A percentile compares a stretch with the other conserved stretches of the same genome.
Conservation (phyloP, 1,140 invertebrate genomes). For the Heliconius congener region DNA sequence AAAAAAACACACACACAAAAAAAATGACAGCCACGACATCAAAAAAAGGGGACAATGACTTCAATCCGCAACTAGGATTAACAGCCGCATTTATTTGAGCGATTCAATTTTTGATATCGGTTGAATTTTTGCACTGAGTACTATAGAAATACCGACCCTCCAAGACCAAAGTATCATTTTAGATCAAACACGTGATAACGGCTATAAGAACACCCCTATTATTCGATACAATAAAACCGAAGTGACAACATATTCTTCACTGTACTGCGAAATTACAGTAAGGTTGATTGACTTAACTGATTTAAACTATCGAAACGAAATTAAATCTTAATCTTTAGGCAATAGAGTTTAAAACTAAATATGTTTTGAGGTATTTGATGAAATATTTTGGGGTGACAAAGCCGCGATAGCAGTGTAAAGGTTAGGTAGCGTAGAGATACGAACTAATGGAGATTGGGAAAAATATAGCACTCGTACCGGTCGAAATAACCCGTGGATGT, state of each 20-base stretch:
- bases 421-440: slow-evolving; percentile 71
- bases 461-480: slow-evolving; percentile 70
- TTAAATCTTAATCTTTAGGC: slow-evolving; percentile 36
- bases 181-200: slow-evolving; percentile 81
- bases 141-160: slow-evolving; percentile 60
- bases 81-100: slow-evolving; percentile 51
- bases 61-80: slow-evolving; percentile 49
- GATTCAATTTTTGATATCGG: slow-evolving; percentile 58
- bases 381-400: slow-evolving; percentile 63
- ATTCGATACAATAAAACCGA: slow-evolving; percentile 81
- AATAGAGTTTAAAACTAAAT: slow-evolving; percentile 41
- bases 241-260: slow-evolving; percentile 80
- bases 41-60: slow-evolving; percentile 48
- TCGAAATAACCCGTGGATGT: slow-evolving; percentile 73
- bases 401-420: slow-evolving; percentile 63
- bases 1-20: background rate
- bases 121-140: slow-evolving; percentile 48
- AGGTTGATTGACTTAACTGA: slow-evolving; percentile 58
- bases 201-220: slow-evolving; percentile 80
- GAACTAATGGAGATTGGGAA: slow-evolving; percentile 80
- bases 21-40: slow-evolving; percentile 34
- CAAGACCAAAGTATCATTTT: slow-evolving; percentile 75
- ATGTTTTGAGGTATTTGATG: slow-evolving; percentile 44
- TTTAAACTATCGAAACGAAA: slow-evolving; percentile 29
- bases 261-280: slow-evolving; percentile 67